Evolutionary conservation across 2,797 vertebrate species (phyloP).

Genomic region (Kryptopterus vitreolus): DNA sequence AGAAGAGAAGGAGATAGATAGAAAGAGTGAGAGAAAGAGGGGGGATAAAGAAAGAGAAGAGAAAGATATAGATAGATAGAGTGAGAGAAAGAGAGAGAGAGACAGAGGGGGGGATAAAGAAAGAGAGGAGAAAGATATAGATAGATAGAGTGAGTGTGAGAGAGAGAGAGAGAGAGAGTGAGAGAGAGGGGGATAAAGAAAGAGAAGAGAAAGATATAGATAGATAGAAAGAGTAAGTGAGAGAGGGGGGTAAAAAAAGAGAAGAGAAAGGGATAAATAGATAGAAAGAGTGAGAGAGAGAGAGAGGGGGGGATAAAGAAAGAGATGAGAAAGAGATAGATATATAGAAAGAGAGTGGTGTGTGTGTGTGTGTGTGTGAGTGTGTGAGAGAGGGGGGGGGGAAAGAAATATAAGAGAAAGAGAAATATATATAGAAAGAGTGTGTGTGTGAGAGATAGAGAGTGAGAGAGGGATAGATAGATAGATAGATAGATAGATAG

Average conservation of each 20-base stretch:
- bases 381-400: not conserved
- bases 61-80: not conserved
- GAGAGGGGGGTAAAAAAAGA: constrained; percentile 17
- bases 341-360: constrained; percentile 8
- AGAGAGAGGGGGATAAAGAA: too few species aligned
- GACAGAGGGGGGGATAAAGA: not conserved
- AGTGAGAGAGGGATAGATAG: not conserved
- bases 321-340: not conserved
- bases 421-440: too few species aligned
- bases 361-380: not conserved
- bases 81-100: not conserved
- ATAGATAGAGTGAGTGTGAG: too few species aligned
- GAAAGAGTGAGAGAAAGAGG: not conserved
- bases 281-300: not conserved
- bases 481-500: not conserved
- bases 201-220: not conserved
- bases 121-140: too few species aligned
- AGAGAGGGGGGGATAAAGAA: not conserved
- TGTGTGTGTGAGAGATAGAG: not conserved
- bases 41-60: too few species aligned
- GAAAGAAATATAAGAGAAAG: not conserved
- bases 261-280: not conserved
- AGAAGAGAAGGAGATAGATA: not conserved
- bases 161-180: not conserved
- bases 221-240: not conserved